phyloP scores from a whole-genome alignment of 2,888 invertebrate species.

The Clivina fossor region DNA sequence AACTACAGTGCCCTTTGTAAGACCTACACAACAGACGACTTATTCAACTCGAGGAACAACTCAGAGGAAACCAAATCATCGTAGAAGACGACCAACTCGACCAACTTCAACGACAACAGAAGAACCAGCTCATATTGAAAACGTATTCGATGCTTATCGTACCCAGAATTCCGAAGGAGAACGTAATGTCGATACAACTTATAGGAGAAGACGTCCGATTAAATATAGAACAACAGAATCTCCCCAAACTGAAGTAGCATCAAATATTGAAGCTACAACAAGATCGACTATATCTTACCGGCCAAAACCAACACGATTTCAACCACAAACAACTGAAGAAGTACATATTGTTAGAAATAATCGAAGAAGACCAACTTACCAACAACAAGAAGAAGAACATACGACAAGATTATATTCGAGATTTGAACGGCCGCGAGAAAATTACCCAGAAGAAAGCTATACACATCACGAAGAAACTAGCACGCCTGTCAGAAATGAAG shows the following conservation, averaged over 20 bases:
- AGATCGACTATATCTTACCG: neutral
- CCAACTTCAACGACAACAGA: conserved; percentile 36
- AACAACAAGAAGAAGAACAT: conserved; percentile 44
- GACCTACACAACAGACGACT: neutral
- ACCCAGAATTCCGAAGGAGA: conserved; percentile 29
- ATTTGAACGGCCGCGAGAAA: conserved; percentile 17
- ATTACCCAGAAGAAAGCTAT: conserved; percentile 10
- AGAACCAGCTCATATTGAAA: neutral
- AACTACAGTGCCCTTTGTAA: conserved; percentile 27
- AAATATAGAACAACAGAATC: conserved; percentile 39
- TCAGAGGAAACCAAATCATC: conserved; percentile 11
- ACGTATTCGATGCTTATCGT: neutral
- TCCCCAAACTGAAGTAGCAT: conserved; percentile 37
- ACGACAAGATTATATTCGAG: conserved; percentile 39
- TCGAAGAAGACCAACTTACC: conserved; percentile 2
- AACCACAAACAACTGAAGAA: conserved; percentile 26
- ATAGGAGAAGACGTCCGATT: conserved; percentile 40
- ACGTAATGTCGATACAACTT: conserved; percentile 36
- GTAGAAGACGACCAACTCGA: conserved; percentile 18
- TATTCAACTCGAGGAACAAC: conserved; percentile 5
- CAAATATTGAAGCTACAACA: conserved; percentile 2
- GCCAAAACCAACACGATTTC: neutral
- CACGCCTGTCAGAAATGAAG: conserved; percentile 17
- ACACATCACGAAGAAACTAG: conserved; percentile 17
- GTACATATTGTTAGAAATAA: conserved; percentile 5